These are phyloP conservation scores for Embidobia sp. DNA, from an alignment of 2,888 invertebrate genomes.

Conservation along the genomic window DNA sequence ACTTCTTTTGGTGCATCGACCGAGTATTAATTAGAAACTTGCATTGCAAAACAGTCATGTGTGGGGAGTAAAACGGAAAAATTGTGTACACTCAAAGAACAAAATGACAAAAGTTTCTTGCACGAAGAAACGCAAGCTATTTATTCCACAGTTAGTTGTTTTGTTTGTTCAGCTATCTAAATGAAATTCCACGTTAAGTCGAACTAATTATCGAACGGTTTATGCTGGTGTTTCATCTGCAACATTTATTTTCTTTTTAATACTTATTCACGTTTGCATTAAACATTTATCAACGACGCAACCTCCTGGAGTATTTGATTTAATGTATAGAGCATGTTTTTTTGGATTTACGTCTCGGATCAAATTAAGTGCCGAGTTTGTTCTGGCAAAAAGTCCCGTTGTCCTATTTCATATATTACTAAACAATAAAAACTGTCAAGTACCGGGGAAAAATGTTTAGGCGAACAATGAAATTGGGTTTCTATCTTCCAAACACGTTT, in stretches of 20 bases:
- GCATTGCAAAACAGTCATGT: too few relatives aligned
- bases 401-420: constrained; percentile 2
- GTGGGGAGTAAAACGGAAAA: not conserved
- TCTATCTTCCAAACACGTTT: constrained; percentile 28
- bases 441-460: constrained; percentile 22
- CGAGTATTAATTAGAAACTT: constrained; percentile 17
- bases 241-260: too few relatives aligned
- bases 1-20: not conserved
- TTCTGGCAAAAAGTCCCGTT: too few relatives aligned
- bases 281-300: too few relatives aligned
- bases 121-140: not conserved
- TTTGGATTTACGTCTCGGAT: too few relatives aligned
- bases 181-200: constrained; percentile 2
- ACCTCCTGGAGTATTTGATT: too few relatives aligned
- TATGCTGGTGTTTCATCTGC: too few relatives aligned
- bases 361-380: too few relatives aligned
- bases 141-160: not conserved
- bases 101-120: not conserved
- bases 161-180: not conserved
- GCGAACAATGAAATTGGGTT: constrained; percentile 29
- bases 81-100: not conserved
- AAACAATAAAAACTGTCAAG: constrained; percentile 28
- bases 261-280: too few relatives aligned
- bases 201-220: not conserved
- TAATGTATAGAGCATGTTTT: too few relatives aligned